A percentile compares a stretch with the other conserved stretches of the same genome.
These are phyloP conservation scores for Parnassius apollo DNA, from an alignment of 2,888 invertebrate genomes.

Conservation along the genomic window DNA sequence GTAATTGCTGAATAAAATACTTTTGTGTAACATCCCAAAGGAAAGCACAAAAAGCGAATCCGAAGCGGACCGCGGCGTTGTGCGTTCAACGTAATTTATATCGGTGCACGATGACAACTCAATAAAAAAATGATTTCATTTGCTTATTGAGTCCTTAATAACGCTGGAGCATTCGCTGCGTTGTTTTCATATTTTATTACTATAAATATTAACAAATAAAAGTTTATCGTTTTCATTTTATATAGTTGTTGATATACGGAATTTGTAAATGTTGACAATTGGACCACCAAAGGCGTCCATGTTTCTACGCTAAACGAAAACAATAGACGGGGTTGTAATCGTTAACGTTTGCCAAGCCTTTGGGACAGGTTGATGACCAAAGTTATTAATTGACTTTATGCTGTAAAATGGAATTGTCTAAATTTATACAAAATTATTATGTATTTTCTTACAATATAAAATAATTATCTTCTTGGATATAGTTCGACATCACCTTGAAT, in stretches of 20 bases:
- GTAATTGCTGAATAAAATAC: conserved; percentile 81
- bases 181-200: conserved; percentile 59
- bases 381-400: conserved; percentile 3
- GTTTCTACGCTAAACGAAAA: not conserved
- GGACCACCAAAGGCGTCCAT: conserved; percentile 21
- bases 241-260: not conserved
- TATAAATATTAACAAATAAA: conserved; percentile 63
- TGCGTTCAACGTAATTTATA: conserved; percentile 73
- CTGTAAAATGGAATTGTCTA: not conserved
- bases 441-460: conserved; percentile 43
- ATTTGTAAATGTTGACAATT: conserved; percentile 1
- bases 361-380: too few relatives aligned
- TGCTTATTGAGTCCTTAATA: conserved; percentile 81
- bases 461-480: conserved; percentile 43
- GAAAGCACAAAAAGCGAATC: conserved; percentile 70
- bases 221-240: conserved; percentile 17
- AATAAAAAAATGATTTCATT: conserved; percentile 81
- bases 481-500: conserved; percentile 32
- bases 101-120: conserved; percentile 76
- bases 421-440: conserved; percentile 36
- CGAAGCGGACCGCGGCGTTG: conserved; percentile 47
- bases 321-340: too few relatives aligned
- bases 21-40: conserved; percentile 76
- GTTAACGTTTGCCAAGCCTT: too few relatives aligned
- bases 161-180: conserved; percentile 60